Percentiles rank a stretch among this genome's conserved stretches.
Conservation (phyloP, 2,113 vertebrate genomes). For the Lynx canadensis region DNA sequence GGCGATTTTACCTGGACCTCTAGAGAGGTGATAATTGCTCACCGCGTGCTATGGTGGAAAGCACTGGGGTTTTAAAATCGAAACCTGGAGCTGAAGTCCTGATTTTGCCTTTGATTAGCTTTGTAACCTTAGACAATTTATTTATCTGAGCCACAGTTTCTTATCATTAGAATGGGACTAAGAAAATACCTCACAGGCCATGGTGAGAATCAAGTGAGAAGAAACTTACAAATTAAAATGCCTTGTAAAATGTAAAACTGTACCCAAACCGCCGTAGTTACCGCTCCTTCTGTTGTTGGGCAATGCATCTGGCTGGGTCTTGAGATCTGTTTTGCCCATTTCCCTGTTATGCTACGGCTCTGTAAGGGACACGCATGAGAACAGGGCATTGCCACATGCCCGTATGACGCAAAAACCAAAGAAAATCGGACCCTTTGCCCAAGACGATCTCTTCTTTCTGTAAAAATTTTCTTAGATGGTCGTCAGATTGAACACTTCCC, state of each 20-base stretch:
- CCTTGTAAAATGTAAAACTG: background rate
- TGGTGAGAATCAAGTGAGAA: constrained; percentile 25
- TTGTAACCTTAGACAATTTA: background rate
- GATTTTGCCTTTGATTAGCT: constrained; percentile 24
- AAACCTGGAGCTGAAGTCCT: background rate
- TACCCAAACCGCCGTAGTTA: background rate
- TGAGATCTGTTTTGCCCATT: background rate
- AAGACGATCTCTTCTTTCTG: background rate
- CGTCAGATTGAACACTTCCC: background rate
- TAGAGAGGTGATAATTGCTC: constrained; percentile 67
- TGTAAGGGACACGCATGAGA: background rate
- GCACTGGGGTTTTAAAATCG: constrained; percentile 19
- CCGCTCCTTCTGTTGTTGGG: background rate
- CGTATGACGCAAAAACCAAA: background rate
- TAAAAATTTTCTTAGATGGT: background rate
- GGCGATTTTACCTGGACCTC: constrained; percentile 14
- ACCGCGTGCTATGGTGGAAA: background rate
- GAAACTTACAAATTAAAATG: constrained; percentile 21
- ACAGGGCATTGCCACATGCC: background rate
- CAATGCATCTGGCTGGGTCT: background rate
- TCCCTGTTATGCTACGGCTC: background rate
- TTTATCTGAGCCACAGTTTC: background rate
- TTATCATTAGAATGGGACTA: constrained; percentile 20
- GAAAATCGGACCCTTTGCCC: background rate
- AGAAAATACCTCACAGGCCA: background rate